Evolutionary conservation across 1,140 invertebrate species (phyloP).

Genomic region (Meloidogyne hapla): DNA sequence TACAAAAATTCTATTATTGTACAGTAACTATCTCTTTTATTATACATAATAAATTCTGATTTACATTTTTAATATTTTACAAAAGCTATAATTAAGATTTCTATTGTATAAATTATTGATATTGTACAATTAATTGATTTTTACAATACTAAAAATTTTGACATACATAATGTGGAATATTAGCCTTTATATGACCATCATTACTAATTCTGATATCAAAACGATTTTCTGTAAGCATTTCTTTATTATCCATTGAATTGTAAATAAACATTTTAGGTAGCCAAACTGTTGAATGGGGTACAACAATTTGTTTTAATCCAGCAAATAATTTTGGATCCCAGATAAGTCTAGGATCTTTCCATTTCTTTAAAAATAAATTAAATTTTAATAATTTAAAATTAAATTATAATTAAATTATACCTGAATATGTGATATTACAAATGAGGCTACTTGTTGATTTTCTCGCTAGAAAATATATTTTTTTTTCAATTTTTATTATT

Average conservation of each 20-base stretch:
- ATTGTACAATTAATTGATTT: no score
- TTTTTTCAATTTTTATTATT: no score
- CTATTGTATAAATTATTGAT: no score
- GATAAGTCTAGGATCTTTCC: constrained; percentile 44
- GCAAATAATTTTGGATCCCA: constrained; percentile 44
- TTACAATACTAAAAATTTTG: not conserved
- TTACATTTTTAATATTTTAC: no score
- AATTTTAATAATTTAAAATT: constrained; percentile 8
- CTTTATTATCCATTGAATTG: constrained; percentile 55
- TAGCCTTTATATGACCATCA: constrained; percentile 50
- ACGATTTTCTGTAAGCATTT: constrained; percentile 55
- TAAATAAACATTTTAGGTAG: constrained; percentile 55
- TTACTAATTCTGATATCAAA: constrained; percentile 52
- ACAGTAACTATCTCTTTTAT: no score
- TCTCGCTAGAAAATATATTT: constrained; percentile 45
- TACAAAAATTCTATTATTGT: no score
- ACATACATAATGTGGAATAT: constrained; percentile 58
- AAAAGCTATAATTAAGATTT: no score
- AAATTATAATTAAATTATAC: constrained; percentile 9
- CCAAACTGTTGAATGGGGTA: constrained; percentile 48
- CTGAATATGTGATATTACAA: constrained; percentile 49
- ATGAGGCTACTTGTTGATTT: constrained; percentile 54
- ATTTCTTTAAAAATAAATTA: constrained; percentile 28
- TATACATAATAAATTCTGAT: no score
- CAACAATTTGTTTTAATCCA: constrained; percentile 43